A percentile compares a stretch with the other conserved stretches of the same genome.
Conservation (phyloP, 2,113 vertebrate species). For the Budorcas taxicolor region DNA sequence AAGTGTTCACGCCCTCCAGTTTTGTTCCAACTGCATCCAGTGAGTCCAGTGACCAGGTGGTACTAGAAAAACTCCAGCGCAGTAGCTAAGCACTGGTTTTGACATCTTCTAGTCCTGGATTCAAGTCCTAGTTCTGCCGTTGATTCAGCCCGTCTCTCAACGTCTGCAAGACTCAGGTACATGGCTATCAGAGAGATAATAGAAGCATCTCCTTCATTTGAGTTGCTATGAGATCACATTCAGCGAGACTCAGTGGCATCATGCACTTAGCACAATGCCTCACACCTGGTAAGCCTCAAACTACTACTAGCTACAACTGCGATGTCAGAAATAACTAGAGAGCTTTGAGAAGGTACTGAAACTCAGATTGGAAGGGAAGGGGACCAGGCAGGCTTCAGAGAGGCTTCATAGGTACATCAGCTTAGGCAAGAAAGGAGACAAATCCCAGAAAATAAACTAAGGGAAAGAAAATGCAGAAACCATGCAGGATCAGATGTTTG, state of each 20-base stretch:
- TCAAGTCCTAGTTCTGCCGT: background rate
- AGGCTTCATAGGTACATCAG: background rate
- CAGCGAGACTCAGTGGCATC: background rate
- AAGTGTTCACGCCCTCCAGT: background rate
- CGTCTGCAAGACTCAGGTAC: background rate
- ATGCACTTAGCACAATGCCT: background rate
- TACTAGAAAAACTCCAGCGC: background rate
- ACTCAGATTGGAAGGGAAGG: background rate
- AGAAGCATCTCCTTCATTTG: background rate
- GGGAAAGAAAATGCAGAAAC: background rate
- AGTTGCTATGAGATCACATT: background rate
- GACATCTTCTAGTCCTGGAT: background rate
- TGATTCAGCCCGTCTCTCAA: background rate
- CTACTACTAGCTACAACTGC: background rate
- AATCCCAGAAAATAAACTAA: background rate
- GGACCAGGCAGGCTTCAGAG: background rate
- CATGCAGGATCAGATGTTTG: background rate
- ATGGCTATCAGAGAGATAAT: background rate
- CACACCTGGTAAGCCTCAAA: background rate
- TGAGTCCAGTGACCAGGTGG: background rate
- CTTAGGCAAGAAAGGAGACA: background rate
- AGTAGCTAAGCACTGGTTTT: background rate
- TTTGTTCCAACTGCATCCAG: background rate
- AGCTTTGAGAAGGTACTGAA: background rate
- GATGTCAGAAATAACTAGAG: background rate